These are phyloP conservation scores for Sigmodon hispidus DNA, from an alignment of 2,113 vertebrate species.

Conservation along the genomic window DNA sequence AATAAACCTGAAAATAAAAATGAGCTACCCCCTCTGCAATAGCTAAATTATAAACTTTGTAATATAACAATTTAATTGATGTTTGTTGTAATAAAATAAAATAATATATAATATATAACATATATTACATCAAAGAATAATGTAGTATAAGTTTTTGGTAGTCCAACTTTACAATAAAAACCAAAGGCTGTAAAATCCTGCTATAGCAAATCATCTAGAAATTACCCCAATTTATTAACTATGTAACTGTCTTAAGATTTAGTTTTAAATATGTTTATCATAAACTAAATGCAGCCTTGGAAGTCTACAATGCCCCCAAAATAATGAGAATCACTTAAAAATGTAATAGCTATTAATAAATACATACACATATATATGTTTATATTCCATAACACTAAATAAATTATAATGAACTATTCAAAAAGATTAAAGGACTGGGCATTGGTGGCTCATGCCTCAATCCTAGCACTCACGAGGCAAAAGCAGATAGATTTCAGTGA, in stretches of 20 bases:
- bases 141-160: not conserved
- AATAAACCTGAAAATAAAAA: constrained; percentile 44
- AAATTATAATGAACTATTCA: not conserved
- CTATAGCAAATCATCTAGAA: constrained; percentile 16
- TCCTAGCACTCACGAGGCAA: too few species aligned
- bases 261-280: not conserved
- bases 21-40: not conserved
- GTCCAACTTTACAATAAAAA: constrained; percentile 1
- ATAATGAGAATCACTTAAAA: not conserved
- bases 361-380: not conserved
- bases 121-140: not conserved
- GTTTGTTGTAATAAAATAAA: not conserved
- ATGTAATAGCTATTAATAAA: not conserved
- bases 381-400: not conserved
- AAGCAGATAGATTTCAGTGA: too few species aligned
- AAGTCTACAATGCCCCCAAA: not conserved
- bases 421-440: not conserved
- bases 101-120: not conserved
- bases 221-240: constrained; percentile 33
- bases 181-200: not conserved
- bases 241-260: not conserved
- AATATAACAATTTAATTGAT: not conserved
- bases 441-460: too few species aligned
- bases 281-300: not conserved
- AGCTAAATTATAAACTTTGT: constrained; percentile 43